Evolutionary conservation across 2,888 invertebrate species (phyloP).

Genomic region (Oxyteleia sp.): DNA sequence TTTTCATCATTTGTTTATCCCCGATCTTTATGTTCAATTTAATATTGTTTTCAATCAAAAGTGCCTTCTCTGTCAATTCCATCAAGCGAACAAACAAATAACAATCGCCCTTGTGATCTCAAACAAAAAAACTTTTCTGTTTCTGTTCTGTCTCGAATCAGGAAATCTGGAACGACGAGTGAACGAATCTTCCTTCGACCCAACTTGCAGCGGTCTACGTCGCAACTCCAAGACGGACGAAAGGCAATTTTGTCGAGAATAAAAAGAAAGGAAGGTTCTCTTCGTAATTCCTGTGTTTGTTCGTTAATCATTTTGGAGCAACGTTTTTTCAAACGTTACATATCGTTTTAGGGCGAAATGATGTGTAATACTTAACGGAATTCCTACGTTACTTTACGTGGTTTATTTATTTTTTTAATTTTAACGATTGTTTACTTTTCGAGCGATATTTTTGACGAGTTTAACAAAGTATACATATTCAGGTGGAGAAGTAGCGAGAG

Average conservation of each 20-base stretch:
- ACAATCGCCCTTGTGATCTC: conserved; percentile 70
- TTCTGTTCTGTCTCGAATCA: conserved; percentile 82
- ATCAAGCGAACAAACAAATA: not conserved
- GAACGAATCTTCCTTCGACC: conserved; percentile 79
- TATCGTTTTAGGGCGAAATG: conserved; percentile 19
- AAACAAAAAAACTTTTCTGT: no score
- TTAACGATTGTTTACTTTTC: conserved; percentile 6
- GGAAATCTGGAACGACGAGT: conserved; percentile 85
- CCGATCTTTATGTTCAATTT: conserved; percentile 24
- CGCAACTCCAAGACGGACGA: conserved; percentile 75
- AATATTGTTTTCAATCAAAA: conserved; percentile 17
- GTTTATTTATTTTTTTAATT: conserved; percentile 3
- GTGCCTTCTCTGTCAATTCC: conserved; percentile 8
- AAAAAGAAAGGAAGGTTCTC: conserved; percentile 27
- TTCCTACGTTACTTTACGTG: not conserved
- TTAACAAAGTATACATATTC: conserved; percentile 14
- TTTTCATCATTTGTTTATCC: conserved; percentile 44
- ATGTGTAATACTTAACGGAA: conserved; percentile 10
- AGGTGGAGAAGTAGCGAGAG: no score
- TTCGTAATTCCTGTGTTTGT: conserved; percentile 2
- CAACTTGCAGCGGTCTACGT: conserved; percentile 77
- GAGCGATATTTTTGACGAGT: conserved; percentile 5
- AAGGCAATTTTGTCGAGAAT: conserved; percentile 44
- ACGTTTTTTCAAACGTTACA: conserved; percentile 1
- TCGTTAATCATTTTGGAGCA: conserved; percentile 25